These are phyloP conservation scores for Sebastes variabilis DNA, from an alignment of 2,797 vertebrate genomes.

Conservation along the genomic window DNA sequence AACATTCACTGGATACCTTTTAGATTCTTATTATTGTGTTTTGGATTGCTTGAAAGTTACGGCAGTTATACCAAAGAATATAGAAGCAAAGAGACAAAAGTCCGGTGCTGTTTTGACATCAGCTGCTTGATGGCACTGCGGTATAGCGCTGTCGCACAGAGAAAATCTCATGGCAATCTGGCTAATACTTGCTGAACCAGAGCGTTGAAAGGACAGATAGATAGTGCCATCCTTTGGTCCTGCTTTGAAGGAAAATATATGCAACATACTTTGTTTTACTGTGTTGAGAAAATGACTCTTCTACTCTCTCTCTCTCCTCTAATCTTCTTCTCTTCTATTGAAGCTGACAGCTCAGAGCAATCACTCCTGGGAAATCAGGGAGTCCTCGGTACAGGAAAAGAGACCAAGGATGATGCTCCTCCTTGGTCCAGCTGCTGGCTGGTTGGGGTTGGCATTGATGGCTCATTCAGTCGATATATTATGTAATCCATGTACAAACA, in stretches of 20 bases:
- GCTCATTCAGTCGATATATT: neutral
- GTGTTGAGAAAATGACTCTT: neutral
- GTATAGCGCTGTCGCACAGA: too few relatives aligned
- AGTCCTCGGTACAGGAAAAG: neutral
- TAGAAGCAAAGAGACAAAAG: too few relatives aligned
- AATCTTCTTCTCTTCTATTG: neutral
- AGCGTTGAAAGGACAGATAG: neutral
- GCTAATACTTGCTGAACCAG: neutral
- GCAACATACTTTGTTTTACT: neutral
- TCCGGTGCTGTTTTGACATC: too few relatives aligned
- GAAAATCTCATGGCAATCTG: too few relatives aligned
- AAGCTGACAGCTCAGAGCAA: conserved; percentile 11
- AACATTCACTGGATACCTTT: too few relatives aligned
- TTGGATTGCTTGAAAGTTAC: too few relatives aligned
- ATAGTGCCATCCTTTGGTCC: neutral
- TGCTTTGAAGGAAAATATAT: neutral
- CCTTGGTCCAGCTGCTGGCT: neutral
- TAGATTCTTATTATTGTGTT: too few relatives aligned
- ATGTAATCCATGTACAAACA: neutral
- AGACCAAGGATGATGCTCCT: neutral
- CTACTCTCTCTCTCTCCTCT: neutral
- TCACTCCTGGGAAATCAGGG: conserved; percentile 34
- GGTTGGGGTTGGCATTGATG: neutral
- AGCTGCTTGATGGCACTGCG: too few relatives aligned
- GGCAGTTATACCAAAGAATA: too few relatives aligned